Percentiles rank a stretch among this genome's conserved stretches.
phyloP scores from a whole-genome alignment of 2,888 invertebrate species.

The Timema podura region DNA sequence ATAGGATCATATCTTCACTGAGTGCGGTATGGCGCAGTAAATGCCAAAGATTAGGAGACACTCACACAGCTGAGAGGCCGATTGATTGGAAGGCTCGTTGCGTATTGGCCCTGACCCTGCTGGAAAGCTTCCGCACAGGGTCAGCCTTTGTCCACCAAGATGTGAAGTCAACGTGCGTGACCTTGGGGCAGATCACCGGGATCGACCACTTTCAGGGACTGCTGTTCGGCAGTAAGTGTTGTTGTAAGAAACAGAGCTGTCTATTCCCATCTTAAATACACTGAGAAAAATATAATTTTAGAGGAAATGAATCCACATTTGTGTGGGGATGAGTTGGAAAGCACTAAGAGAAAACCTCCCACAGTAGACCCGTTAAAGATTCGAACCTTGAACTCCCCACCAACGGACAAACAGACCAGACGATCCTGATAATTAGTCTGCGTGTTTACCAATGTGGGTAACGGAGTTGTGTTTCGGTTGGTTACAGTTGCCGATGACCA shows the following conservation, averaged over 20 bases:
- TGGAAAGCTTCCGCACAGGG: conserved; percentile 21
- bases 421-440: no score
- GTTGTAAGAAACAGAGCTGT: no score
- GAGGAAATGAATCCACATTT: no score
- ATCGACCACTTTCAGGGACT: conserved; percentile 25
- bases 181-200: conserved; percentile 25
- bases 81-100: conserved; percentile 25
- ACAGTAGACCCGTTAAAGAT: no score
- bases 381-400: no score
- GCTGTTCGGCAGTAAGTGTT: conserved; percentile 27
- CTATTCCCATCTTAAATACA: no score
- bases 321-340: no score
- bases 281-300: no score
- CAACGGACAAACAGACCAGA: no score
- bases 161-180: conserved; percentile 22
- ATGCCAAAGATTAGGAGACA: conserved; percentile 22
- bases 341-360: no score
- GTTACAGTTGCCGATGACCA: conserved; percentile 25
- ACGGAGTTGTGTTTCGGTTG: no score
- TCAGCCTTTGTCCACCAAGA: conserved; percentile 22
- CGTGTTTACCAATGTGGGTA: no score
- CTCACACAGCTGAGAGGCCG: background rate
- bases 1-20: conserved; percentile 25
- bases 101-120: conserved; percentile 18
- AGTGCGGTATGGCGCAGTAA: conserved; percentile 25